phyloP scores from a whole-genome alignment of 30 jellyfish, hydroid and myxozoan species.

The Catostylus mosaicus region DNA sequence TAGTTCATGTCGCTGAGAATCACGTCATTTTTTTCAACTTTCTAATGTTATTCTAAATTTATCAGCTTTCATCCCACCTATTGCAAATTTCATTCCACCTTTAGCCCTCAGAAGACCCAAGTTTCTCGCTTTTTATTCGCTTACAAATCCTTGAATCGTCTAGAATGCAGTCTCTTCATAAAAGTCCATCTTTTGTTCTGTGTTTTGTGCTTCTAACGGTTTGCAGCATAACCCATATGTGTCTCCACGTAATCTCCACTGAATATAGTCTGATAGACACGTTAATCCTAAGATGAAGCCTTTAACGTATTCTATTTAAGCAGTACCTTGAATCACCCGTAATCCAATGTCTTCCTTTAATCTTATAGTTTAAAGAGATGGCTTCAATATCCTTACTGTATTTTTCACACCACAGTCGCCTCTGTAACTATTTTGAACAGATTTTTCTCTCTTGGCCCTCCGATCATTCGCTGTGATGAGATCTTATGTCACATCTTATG shows the following conservation, averaged over 20 bases:
- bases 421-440: not conserved
- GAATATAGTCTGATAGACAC: slow-evolving; percentile 18
- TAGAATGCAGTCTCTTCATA: not conserved
- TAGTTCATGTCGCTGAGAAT: too few relatives aligned
- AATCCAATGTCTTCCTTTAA: not conserved
- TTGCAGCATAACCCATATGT: slow-evolving; percentile 5
- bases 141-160: slow-evolving; percentile 9
- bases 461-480: too few relatives aligned
- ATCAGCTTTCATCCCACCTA: too few relatives aligned
- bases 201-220: slow-evolving; percentile 10
- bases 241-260: slow-evolving; percentile 8
- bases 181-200: not conserved
- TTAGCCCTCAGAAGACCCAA: not conserved
- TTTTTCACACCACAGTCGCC: not conserved
- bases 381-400: not conserved
- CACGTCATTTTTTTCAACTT: too few relatives aligned
- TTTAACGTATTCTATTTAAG: not conserved
- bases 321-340: slow-evolving; percentile 4
- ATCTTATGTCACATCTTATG: too few relatives aligned
- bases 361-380: not conserved
- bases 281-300: not conserved
- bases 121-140: not conserved
- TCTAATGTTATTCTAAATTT: too few relatives aligned
- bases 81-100: not conserved
- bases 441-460: too few relatives aligned